Base-by-base conservation (phyloP, 2,113 vertebrate genomes). In the Capreolus pygargus region DNA sequence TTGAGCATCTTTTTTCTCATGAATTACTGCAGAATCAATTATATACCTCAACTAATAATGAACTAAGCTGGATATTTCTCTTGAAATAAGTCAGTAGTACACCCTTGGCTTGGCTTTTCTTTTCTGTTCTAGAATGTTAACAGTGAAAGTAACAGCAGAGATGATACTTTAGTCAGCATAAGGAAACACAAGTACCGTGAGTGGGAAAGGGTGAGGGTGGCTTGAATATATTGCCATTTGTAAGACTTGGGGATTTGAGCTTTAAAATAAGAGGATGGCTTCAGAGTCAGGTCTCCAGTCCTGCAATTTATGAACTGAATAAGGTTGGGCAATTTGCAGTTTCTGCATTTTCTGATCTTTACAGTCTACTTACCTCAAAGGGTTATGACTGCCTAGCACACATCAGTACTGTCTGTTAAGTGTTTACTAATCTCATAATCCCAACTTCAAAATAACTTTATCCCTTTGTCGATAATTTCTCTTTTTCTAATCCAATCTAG, bases 1-100 rank as follows among this genome's bases (percentile, higher is more conserved):
- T 93, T 64, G 33, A 89, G 57, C 86, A 96, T 93, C 36, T 17
- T 36, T 91, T 98, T 92, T 90, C 61, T 82, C 14, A 50, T 39
- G 36, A 85, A 55, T 93, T 95, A 33, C n/a, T 91, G 27, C 19
- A 87, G 67, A 88, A 86, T 83, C 78, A 89, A 2, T 88, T 67
- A 82, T 61, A 79, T 85, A 47, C 27, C 16, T 86, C 52, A 93
- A 47, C 57, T 67, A 70, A 76, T 88, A 94, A 78, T 96, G 74
- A 93, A 47, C 86, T 91, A 57, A 87, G 79, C 30, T 81, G 54
- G 25, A 78, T 89, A 13, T 94, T 86, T 91, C 21, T 96, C 50
- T 89, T 92, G 95, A 88, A 82, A 84, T 92, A 94, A 96, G 61
- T 90, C 5, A 88, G 57, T 54, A 33, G 15, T 93, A 19, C 10